Evolutionary conservation across 2,888 invertebrate genomes (phyloP).

Genomic region (Drosophila multiciliata): DNA sequence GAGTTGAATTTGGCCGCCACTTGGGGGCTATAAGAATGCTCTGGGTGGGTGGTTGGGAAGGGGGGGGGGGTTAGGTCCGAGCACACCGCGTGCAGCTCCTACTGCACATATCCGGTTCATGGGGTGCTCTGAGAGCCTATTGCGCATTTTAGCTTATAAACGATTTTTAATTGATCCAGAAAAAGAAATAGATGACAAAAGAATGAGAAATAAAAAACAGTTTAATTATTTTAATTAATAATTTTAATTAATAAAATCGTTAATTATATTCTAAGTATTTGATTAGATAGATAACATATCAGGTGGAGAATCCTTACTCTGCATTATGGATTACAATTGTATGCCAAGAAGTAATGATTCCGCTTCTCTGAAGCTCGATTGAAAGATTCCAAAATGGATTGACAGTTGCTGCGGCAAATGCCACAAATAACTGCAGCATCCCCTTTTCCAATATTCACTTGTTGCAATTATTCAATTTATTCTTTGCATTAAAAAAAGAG

Average conservation of each 20-base stretch:
- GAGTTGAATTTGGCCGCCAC: constrained; percentile 64
- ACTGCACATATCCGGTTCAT: background rate
- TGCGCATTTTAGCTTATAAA: background rate
- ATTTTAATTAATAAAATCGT: too few relatives aligned
- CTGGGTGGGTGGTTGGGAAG: background rate
- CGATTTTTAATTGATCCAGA: constrained; percentile 1
- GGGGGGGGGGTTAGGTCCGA: background rate
- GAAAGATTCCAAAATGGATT: constrained; percentile 30
- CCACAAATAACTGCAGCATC: constrained; percentile 23
- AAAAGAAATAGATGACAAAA: background rate
- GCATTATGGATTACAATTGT: background rate
- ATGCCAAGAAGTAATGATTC: background rate
- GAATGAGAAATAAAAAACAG: background rate
- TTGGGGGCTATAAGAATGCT: constrained; percentile 24
- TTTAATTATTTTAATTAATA: background rate
- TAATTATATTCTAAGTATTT: too few relatives aligned
- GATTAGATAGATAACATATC: background rate
- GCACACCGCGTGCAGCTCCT: background rate
- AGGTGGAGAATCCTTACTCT: background rate
- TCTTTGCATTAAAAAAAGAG: background rate
- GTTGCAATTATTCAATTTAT: background rate
- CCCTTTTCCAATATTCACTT: background rate
- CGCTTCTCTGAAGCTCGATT: background rate
- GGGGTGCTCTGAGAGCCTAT: background rate
- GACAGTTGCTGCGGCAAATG: constrained; percentile 37